Evolutionary conservation across 2,888 invertebrate species (phyloP), one percentile per base, ranked within the genome.

Genomic region (Gisinianus flammeolus): DNA sequence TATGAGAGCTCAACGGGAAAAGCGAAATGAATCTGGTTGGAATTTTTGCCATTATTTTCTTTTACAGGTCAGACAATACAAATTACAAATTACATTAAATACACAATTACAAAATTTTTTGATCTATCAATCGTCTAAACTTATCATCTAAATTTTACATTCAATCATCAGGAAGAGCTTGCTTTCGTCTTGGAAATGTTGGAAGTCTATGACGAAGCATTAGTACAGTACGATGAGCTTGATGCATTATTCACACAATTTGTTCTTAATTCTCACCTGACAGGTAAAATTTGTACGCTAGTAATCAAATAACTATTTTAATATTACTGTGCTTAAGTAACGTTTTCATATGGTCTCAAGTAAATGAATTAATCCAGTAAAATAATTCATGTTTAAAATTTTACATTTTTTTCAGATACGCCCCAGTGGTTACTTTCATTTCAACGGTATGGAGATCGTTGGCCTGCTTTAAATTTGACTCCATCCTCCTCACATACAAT

Each of bases 191-290:
- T 96, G 85, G 95, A 97, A 90, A 96, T 96, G 93, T 88, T 98
- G 83, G 95, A 95, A 78, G 89, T 98, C 82, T 93, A 94, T 86
- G 96, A 97, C 83, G 97, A 98, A 88, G 95, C 97, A 19, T 89
- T 98, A 83, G 94, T 98, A 76, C 98, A 98, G 86, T 98, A 97
- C 87, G 98, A 98, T 87, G 98, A 98, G 88, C 89, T 98, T 86
- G 97, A 98, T 89, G 97, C 97, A 71, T 90, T 98, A 84, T 97
- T 98, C 87, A 96, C 97, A 1, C 97, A 98, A 89, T 97, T 97
- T 88, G 93, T 98, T 76, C 92, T 96, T 83, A 97, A 97, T 88
- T 94, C 95, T n/a, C 93, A 94, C 86, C 91, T 94, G 82, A 93
- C 94, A 80, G 91, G 91, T 90, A 85, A 83, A 85, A 16, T 8